Evolutionary conservation across 2,888 invertebrate genomes (phyloP), one percentile per base, ranked within the genome.

Genomic region (Strigamia crassipes): DNA sequence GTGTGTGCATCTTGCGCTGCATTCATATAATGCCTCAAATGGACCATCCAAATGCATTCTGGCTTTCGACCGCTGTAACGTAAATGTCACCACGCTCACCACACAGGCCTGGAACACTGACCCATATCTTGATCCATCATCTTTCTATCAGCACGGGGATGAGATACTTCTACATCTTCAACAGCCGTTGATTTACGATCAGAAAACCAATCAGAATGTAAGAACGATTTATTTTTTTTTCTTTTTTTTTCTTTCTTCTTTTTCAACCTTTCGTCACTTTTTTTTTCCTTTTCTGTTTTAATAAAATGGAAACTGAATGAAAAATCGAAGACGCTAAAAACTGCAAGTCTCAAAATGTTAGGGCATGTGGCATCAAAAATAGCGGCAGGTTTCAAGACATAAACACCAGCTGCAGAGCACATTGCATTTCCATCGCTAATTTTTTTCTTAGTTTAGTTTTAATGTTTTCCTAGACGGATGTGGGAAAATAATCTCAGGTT

Each of bases 311-410:
- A 56, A 56, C 56, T 56, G 56, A 56, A 56, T 56, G 56, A 56
- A 56, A 56, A 56, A 56, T 56, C 56, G 56, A 56, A 56, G 56
- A 18, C 21, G 56, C 21, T 18, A 56, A 56, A 56, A 56, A 56
- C 15, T 56, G 18, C n/a, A 56, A 56, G 18, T 56, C n/a, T 18
- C n/a, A 56, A 56, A 56, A 56, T 18, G 56, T 18, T 56, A 18
- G 56, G 56, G 56, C 56, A 56, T 56, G 56, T 56, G 56, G 56
- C 56, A 56, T 56, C 56, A 56, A 56, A 56, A 56, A 56, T 56
- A 56, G 56, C n/a, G 56, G 56, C 18, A 56, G 56, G n/a, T 56
- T 56, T 56, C 56, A 18, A 56, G n/a, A 21, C 56, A 56, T 56
- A 56, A 56, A 56, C 56, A 56, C 56, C 56, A 56, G 56, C 56